A percentile compares a stretch with the other conserved stretches of the same genome.
Evolutionary conservation across 92 coral and sea anemone species (phyloP).

Genomic region (Umimayanthus chanpuru): DNA sequence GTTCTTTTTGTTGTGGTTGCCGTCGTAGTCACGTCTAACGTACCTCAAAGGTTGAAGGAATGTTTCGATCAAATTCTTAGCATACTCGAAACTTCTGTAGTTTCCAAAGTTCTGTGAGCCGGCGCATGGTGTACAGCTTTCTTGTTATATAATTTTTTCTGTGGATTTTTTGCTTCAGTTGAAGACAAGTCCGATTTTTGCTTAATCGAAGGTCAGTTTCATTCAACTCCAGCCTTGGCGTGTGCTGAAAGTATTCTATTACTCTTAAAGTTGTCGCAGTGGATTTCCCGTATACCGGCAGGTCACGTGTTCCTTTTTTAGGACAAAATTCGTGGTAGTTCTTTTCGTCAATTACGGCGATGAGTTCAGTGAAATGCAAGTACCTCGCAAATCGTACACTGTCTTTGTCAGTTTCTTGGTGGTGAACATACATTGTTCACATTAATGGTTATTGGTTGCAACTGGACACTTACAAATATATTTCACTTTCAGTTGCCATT

Average conservation of each 20-base stretch:
- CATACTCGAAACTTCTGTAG: neutral
- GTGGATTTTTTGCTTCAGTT: neutral
- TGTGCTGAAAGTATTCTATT: too few relatives aligned
- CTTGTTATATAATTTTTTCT: neutral
- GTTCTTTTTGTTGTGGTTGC: constrained; percentile 33
- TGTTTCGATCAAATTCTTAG: neutral
- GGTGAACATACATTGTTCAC: too few relatives aligned
- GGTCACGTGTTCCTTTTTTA: too few relatives aligned
- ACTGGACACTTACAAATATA: too few relatives aligned
- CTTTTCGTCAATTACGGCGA: neutral
- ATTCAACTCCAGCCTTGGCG: neutral
- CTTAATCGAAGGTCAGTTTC: neutral
- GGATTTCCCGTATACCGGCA: neutral
- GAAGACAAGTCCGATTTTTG: neutral
- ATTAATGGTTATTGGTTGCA: too few relatives aligned
- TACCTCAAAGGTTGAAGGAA: neutral
- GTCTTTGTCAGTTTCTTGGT: too few relatives aligned
- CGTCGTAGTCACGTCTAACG: neutral
- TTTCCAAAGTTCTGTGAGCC: neutral
- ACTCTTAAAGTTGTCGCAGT: too few relatives aligned
- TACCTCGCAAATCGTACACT: neutral
- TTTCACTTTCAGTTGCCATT: too few relatives aligned
- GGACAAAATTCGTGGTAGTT: neutral
- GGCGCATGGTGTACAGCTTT: too few relatives aligned
- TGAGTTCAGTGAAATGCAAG: neutral